Conservation (phyloP, 2,113 vertebrate genomes). For the Dinomys branickii region DNA sequence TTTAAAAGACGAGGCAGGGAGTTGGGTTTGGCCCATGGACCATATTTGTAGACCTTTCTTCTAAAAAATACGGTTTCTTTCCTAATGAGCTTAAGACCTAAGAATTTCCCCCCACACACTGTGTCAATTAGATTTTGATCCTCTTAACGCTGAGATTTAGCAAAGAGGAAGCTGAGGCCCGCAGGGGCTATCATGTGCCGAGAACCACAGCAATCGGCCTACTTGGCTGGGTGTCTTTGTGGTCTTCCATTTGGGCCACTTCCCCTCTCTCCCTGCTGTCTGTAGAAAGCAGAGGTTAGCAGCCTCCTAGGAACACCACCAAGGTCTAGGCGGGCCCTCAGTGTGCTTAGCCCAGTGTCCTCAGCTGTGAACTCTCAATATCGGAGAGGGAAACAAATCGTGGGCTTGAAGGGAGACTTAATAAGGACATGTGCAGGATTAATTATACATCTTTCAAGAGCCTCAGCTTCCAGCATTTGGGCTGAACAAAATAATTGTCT, state of each 20-base stretch:
- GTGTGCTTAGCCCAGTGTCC: not conserved
- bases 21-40: not conserved
- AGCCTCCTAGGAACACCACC: not conserved
- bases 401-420: slow-evolving; percentile 8
- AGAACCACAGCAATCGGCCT: not conserved
- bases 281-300: not conserved
- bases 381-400: slow-evolving; percentile 17
- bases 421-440: not conserved
- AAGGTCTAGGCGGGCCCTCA: not conserved
- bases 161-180: not conserved
- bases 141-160: slow-evolving; percentile 1
- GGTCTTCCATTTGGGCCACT: not conserved
- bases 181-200: not conserved
- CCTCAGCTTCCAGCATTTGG: not conserved
- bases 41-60: not conserved
- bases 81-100: not conserved
- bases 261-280: not conserved
- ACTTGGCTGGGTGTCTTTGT: not conserved
- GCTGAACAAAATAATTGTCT: slow-evolving; percentile 34
- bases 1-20: not conserved
- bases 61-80: slow-evolving; percentile 16
- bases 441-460: slow-evolving; percentile 6
- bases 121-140: not conserved
- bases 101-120: not conserved
- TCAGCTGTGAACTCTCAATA: not conserved